Conservation (phyloP, 2,888 invertebrate species). For the Cylindroiulus punctatus region DNA sequence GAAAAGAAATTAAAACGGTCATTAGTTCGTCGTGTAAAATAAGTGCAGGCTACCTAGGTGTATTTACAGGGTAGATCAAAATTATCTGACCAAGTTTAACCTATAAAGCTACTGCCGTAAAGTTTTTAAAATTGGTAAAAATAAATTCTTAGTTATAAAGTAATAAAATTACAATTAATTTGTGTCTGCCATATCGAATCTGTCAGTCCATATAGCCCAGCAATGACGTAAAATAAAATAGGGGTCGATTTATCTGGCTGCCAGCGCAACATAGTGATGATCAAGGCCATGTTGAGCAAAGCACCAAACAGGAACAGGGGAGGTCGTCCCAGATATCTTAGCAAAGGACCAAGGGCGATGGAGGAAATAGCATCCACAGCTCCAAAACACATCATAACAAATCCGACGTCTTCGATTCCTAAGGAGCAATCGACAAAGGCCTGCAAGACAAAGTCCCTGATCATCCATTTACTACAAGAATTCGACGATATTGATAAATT, state of each 20-base stretch:
- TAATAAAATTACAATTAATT: constrained; percentile 80
- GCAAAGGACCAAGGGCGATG: constrained; percentile 86
- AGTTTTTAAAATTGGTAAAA: too few relatives aligned
- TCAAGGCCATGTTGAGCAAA: constrained; percentile 79
- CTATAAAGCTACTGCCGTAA: too few relatives aligned
- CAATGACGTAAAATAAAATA: constrained; percentile 85
- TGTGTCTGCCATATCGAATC: constrained; percentile 98
- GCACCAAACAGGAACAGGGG: constrained; percentile 82
- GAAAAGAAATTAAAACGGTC: constrained; percentile 48
- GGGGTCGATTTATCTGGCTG: constrained; percentile 82
- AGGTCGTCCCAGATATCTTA: constrained; percentile 90
- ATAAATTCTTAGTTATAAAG: too few relatives aligned
- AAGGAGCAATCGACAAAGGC: constrained; percentile 84
- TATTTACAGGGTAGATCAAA: background rate
- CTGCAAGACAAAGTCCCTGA: constrained; percentile 67
- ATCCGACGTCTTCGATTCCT: constrained; percentile 90
- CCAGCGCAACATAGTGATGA: constrained; percentile 86
- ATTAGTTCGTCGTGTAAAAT: background rate
- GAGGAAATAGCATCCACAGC: constrained; percentile 92
- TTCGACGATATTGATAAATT: too few relatives aligned
- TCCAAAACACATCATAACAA: constrained; percentile 97
- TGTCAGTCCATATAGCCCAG: constrained; percentile 92
- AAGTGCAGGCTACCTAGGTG: background rate
- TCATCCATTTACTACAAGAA: background rate
- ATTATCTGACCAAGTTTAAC: too few relatives aligned